Evolutionary conservation across 2,797 vertebrate genomes (phyloP).

Genomic region (Antrozous pallidus): DNA sequence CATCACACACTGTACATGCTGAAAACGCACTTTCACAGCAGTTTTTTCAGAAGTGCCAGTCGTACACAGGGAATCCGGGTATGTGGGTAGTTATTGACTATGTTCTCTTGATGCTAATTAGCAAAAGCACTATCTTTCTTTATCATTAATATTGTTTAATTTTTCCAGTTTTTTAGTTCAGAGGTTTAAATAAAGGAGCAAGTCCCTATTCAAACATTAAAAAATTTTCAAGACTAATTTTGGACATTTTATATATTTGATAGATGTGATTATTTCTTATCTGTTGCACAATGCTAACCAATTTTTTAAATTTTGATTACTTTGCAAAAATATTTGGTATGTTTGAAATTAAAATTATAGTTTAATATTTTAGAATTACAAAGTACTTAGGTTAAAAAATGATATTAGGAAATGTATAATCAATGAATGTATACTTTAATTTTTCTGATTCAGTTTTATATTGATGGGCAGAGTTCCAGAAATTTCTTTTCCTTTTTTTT

Average conservation of each 20-base stretch:
- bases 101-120: constrained; percentile 62
- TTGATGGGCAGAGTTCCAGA: constrained; percentile 41
- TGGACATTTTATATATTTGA: constrained; percentile 37
- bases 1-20: constrained; percentile 62
- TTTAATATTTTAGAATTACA: constrained; percentile 42
- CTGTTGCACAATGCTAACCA: background rate
- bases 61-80: constrained; percentile 58
- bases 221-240: constrained; percentile 27
- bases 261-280: constrained; percentile 41
- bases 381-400: constrained; percentile 62
- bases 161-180: constrained; percentile 60
- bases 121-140: constrained; percentile 55
- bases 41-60: constrained; percentile 16
- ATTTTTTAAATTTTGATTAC: constrained; percentile 57
- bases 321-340: constrained; percentile 34
- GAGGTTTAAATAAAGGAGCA: constrained; percentile 53
- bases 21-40: constrained; percentile 62
- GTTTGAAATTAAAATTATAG: constrained; percentile 36
- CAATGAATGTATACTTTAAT: constrained; percentile 71
- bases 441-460: constrained; percentile 73
- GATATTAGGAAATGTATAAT: constrained; percentile 53
- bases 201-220: constrained; percentile 27
- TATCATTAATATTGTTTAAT: constrained; percentile 55
- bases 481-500: constrained; percentile 41
- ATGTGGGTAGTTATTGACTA: constrained; percentile 52